A percentile compares a stretch with the other conserved stretches of the same genome.
phyloP scores from a whole-genome alignment of 2,113 vertebrate species.

The Corythornis vintsioides region DNA sequence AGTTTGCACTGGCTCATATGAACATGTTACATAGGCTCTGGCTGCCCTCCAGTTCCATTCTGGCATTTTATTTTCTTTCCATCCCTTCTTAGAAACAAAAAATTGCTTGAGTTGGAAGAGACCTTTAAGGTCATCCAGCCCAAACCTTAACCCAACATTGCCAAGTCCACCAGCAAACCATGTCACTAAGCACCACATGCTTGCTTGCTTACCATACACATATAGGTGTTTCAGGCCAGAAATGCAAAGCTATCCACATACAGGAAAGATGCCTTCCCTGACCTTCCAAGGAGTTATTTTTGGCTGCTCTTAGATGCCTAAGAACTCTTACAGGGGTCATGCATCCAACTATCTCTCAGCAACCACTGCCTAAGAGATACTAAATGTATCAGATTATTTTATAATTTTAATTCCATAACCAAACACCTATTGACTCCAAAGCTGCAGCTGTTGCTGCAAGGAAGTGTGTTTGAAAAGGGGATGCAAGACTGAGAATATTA shows the following conservation, averaged over 20 bases:
- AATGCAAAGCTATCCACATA: neutral
- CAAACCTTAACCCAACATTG: neutral
- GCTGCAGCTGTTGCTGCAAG: neutral
- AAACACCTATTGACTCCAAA: neutral
- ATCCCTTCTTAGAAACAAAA: neutral
- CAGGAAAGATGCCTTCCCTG: neutral
- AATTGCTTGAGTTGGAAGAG: neutral
- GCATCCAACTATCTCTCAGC: neutral
- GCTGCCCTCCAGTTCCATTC: neutral
- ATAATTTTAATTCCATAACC: neutral
- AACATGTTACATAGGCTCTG: neutral
- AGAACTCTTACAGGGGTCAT: slow-evolving; percentile 14
- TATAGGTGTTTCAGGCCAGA: neutral
- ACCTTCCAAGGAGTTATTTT: slow-evolving; percentile 63
- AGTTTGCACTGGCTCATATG: neutral
- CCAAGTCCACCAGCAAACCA: neutral
- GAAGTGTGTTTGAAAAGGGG: neutral
- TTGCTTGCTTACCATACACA: neutral
- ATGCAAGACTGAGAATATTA: neutral
- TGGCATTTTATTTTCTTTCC: neutral
- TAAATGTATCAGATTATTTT: neutral
- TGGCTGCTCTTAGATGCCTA: neutral
- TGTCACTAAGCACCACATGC: neutral
- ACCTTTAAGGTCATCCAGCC: neutral
- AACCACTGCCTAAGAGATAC: neutral